phyloP scores from a whole-genome alignment of 2,113 vertebrate genomes.

The Himantopus leucocephalus region DNA sequence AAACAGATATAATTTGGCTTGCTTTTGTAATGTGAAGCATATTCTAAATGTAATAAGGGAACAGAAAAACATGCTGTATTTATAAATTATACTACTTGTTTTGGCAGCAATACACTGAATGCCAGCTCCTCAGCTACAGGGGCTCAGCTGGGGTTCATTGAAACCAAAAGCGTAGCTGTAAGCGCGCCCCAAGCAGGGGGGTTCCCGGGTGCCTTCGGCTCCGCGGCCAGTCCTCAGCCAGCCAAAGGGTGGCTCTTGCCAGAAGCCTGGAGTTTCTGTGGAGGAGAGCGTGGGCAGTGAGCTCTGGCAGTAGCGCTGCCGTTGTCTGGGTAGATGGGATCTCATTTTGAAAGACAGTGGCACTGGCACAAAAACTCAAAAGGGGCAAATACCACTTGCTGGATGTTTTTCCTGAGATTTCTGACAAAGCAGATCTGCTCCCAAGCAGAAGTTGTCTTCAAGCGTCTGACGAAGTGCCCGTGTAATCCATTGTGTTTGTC shows the following conservation, averaged over 20 bases:
- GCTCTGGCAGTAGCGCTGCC: neutral
- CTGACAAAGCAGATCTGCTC: neutral
- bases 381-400: neutral
- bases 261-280: neutral
- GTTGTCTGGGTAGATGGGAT: too few species aligned
- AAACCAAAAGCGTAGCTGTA: fast-evolving
- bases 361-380: neutral
- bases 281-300: neutral
- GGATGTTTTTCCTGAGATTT: neutral
- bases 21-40: neutral
- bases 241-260: too few species aligned
- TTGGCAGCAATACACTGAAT: neutral
- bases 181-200: fast-evolving
- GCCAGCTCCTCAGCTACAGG: neutral
- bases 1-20: neutral
- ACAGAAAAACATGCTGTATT: neutral
- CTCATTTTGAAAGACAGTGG: neutral
- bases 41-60: neutral
- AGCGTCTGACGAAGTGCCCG: neutral
- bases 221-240: fast-evolving
- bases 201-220: neutral
- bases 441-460: neutral
- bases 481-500: neutral
- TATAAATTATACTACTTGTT: neutral
- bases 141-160: neutral